Base-by-base conservation (phyloP, 1,140 invertebrate species). In the Drosophila erecta region DNA sequence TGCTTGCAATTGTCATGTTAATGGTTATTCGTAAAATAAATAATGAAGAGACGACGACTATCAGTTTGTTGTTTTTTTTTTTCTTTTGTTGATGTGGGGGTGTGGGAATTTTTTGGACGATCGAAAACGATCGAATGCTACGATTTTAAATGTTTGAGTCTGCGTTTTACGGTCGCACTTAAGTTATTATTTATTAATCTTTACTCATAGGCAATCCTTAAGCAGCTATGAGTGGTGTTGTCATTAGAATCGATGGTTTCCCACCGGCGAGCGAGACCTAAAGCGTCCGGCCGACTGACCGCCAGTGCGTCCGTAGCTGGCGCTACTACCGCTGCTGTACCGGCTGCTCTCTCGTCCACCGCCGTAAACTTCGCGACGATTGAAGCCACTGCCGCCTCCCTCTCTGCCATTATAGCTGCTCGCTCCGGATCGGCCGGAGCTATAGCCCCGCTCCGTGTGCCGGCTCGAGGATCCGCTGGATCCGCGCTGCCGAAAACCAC, bases 371-470 rank as follows among this genome's bases (percentile, higher is more conserved):
- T 91, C 90, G 22, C 91, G 90, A 12, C 84, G 76, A 70, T 79
- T 87, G 15, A 90, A 83, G 53, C 92, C 83, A 41, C 91, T 83
- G 50, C 92, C 90, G 24, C 93, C 92, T 5, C 79, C 73, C 22
- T 85, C 79, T 49, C 90, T 76, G 86, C 92, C 66, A 40, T 60
- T 76, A 30, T 92, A 92, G 55, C 90, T 79, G 53, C 47, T 51
- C 14, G 92, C 81, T 15, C 93, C 92, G 0, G 93, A 92, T 6
- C 93, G 93, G 22, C 90, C 76, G 76, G 94, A 93, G 80, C 93
- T 93, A 62, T 94, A 92, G 76, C 93, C 90, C 73, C 93, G 90
- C 76, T 93, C 90, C 14, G 51, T 73, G 41, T 90, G 71, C 15
- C 87, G 92, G 76, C 93, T 92, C 76, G 74, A 78, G 17, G 78